Conservation (phyloP, 2,888 invertebrate species). For the Hartigia nigra region DNA sequence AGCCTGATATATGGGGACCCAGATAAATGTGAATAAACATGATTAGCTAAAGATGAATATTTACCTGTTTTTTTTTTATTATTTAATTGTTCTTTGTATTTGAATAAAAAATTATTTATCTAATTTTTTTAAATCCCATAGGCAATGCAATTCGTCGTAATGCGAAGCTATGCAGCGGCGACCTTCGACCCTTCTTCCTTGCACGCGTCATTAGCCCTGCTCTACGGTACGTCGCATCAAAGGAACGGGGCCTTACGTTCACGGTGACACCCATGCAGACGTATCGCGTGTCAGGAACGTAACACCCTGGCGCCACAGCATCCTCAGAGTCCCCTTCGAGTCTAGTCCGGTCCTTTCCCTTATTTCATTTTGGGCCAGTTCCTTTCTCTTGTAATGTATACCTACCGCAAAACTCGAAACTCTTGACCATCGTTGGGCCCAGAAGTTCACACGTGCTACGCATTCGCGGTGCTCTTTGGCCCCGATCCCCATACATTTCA, state of each 20-base stretch:
- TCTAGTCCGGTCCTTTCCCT: conserved; percentile 34
- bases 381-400: conserved; percentile 27
- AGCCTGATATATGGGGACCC: neutral
- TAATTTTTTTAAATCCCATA: neutral
- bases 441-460: neutral
- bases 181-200: conserved; percentile 40
- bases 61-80: neutral
- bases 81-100: neutral
- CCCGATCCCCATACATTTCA: neutral
- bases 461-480: neutral
- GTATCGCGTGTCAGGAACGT: conserved; percentile 60
- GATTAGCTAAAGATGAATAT: neutral
- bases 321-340: conserved; percentile 43
- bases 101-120: neutral
- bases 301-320: conserved; percentile 60
- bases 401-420: conserved; percentile 26
- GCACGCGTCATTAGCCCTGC: conserved; percentile 48
- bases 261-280: conserved; percentile 53
- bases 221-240: neutral
- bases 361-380: conserved; percentile 31
- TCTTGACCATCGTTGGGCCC: conserved; percentile 20
- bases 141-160: neutral
- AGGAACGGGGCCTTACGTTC: conserved; percentile 12
- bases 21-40: too few species aligned
- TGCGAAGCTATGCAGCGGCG: conserved; percentile 50